Evolutionary conservation across 2,797 vertebrate genomes (phyloP), one percentile per base, ranked within the genome.

Genomic region (Artibeus lituratus): DNA sequence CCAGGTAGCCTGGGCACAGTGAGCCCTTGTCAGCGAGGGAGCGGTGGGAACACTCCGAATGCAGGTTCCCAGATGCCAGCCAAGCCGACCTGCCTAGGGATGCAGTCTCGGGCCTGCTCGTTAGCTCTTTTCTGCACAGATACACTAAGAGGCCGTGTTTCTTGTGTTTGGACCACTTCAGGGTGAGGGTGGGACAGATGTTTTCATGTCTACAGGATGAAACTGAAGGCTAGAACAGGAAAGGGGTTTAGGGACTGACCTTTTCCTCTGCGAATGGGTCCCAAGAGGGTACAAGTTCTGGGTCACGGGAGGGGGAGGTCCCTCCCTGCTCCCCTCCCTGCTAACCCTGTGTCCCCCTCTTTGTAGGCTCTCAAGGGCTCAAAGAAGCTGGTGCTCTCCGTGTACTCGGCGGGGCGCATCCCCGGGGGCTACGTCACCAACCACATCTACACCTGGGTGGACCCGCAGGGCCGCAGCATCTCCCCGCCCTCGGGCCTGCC

Each of bases 371-470:
- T 99, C 97, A 99, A 99, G 97, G 99, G 99, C 86, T 99, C 99
- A 96, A 99, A 99, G 98, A 99, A 98, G 98, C 98, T 99, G 98
- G 98, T 98, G 95, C 98, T 99, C 95, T 99, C 98, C 0, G 99
- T 99, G 62, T 99, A 99, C 93, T 99, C 99, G 0, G 98, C 99
- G 4, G 99, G 99, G 0, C 99, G 99, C 69, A 99, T 99, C 97
- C 99, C 99, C 0, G 99, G 99, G 0, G 99, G 99, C 29, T 99
- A 99, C 0, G 98, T 99, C 94, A 99, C 99, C 98, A 99, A 99
- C 98, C 99, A 99, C 78, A 98, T 99, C 91, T 99, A 99, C 98
- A 99, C 99, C 26, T 99, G 99, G 99, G 99, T 99, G 97, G 99
- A 99, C 96, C 98, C 98, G 0, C 98, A 98, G 82, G 98, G 99